Percentiles rank a stretch among this genome's conserved stretches.
Conservation (phyloP, 2,797 vertebrate genomes). For the Phataginus tricuspis region DNA sequence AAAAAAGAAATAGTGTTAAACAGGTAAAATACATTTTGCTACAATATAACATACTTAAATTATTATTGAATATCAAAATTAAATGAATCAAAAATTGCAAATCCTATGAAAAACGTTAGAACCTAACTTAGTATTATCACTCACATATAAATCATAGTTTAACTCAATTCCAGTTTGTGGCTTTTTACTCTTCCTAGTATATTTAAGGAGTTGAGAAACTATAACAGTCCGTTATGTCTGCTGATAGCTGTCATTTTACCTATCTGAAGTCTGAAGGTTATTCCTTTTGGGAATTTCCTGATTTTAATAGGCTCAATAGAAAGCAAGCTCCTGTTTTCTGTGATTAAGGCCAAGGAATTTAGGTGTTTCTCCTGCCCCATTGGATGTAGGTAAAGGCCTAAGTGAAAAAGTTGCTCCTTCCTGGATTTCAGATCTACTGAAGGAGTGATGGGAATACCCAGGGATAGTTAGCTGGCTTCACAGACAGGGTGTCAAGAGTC, state of each 20-base stretch:
- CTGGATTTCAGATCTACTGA: neutral
- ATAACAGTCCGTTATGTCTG: neutral
- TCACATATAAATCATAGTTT: neutral
- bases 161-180: neutral
- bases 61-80: neutral
- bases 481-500: neutral
- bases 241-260: neutral
- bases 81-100: slow-evolving; percentile 23
- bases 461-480: neutral
- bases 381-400: neutral
- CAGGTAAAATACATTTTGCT: neutral
- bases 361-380: neutral
- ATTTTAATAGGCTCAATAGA: neutral
- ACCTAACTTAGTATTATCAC: neutral
- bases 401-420: neutral
- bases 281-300: neutral
- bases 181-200: neutral
- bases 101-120: neutral
- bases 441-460: neutral
- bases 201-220: neutral
- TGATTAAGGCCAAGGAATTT: neutral
- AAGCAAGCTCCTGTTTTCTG: neutral
- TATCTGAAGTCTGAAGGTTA: neutral
- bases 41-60: neutral
- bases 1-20: slow-evolving; percentile 7